Conservation (phyloP, 2,888 invertebrate species). For the Frankliniella intonsa region DNA sequence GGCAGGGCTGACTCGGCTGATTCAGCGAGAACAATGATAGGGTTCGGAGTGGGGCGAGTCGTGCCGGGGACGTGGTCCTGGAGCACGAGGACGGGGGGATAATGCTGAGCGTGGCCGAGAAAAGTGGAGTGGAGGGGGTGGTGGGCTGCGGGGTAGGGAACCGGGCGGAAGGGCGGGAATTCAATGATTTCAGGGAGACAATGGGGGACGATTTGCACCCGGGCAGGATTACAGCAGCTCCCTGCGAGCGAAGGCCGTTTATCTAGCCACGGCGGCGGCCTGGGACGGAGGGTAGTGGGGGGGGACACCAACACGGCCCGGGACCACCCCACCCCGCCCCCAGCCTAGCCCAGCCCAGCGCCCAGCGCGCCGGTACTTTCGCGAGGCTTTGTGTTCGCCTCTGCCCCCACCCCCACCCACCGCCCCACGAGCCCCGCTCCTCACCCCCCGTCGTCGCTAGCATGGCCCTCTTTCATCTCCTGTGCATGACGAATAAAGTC, state of each 20-base stretch:
- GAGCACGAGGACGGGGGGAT: not conserved
- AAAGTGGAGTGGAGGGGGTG: not conserved
- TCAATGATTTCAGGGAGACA: slow-evolving; percentile 9
- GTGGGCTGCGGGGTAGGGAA: slow-evolving; percentile 35
- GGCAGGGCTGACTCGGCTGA: not conserved
- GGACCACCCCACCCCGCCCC: not conserved
- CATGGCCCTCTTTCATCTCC: too few relatives aligned
- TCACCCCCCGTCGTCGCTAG: not conserved
- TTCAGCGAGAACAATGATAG: not conserved
- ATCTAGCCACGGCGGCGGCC: not conserved
- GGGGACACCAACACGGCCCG: not conserved
- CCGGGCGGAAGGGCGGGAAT: slow-evolving; percentile 23
- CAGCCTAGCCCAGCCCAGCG: not conserved
- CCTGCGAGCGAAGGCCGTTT: not conserved
- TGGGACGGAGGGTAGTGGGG: not conserved
- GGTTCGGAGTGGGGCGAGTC: not conserved
- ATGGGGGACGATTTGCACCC: slow-evolving; percentile 4
- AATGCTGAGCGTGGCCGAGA: not conserved
- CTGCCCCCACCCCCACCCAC: not conserved
- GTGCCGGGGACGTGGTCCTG: not conserved
- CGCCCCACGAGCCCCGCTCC: not conserved
- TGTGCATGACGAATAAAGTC: not conserved
- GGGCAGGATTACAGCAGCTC: not conserved
- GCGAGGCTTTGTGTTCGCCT: not conserved
- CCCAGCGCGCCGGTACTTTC: not conserved